Conservation (phyloP, 1,140 invertebrate genomes). For the Tyrophagus putrescentiae region DNA sequence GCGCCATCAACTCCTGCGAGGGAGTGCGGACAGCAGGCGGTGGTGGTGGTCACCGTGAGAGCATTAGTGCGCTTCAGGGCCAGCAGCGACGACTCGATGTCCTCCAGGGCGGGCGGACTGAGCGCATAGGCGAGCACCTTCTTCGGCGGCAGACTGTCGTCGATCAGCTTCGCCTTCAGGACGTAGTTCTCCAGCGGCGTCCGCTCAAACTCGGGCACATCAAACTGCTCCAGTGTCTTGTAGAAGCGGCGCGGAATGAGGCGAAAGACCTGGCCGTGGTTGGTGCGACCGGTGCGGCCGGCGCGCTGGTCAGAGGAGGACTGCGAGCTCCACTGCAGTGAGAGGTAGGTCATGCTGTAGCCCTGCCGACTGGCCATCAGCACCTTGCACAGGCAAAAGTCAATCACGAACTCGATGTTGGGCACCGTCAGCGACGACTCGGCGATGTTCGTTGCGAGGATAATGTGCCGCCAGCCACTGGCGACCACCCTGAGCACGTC, state of each 20-base stretch:
- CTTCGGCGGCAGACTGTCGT: constrained; percentile 60
- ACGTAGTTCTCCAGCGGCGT: constrained; percentile 66
- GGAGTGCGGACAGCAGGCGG: too few species aligned
- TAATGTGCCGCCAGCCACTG: constrained; percentile 54
- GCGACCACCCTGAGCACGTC: constrained; percentile 46
- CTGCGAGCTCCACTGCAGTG: constrained; percentile 71
- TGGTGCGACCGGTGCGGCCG: constrained; percentile 71
- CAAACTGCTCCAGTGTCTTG: constrained; percentile 40
- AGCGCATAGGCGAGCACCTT: constrained; percentile 64
- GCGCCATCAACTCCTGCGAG: too few species aligned
- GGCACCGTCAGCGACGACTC: constrained; percentile 92
- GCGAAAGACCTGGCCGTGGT: constrained; percentile 69
- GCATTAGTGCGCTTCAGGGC: constrained; percentile 53
- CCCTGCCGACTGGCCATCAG: constrained; percentile 47
- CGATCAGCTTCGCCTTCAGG: constrained; percentile 63
- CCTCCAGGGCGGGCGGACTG: constrained; percentile 65
- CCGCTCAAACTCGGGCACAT: constrained; percentile 50
- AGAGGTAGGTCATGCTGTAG: constrained; percentile 63
- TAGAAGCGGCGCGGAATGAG: constrained; percentile 61
- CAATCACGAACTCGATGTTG: constrained; percentile 85
- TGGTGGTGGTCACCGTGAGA: constrained; percentile 39
- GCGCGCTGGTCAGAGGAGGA: constrained; percentile 70
- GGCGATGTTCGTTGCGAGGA: constrained; percentile 87
- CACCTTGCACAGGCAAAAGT: constrained; percentile 82
- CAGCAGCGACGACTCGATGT: constrained; percentile 63